phyloP scores from a whole-genome alignment of 37 sponge, comb jelly and placozoan genomes.

The Ephydatia muelleri region DNA sequence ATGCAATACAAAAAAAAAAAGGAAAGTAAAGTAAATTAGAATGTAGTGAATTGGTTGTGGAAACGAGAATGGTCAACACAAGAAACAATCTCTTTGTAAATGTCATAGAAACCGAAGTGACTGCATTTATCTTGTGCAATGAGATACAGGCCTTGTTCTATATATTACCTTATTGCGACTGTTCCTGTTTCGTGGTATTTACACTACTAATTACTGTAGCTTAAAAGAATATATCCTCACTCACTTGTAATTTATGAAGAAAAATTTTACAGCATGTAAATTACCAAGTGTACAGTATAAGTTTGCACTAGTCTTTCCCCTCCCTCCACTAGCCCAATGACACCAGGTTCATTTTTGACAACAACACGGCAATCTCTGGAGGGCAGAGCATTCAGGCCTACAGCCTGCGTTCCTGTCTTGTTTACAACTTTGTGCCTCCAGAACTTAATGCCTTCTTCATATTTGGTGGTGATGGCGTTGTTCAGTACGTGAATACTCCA shows the following conservation, averaged over 20 bases:
- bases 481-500: background rate
- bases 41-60: no score
- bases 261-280: background rate
- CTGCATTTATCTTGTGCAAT: no score
- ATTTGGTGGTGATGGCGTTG: slow-evolving; percentile 11
- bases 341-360: slow-evolving; percentile 21
- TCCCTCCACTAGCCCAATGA: background rate
- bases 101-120: no score
- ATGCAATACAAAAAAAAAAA: no score
- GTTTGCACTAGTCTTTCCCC: background rate
- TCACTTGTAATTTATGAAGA: background rate
- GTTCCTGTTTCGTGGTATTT: no score
- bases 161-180: no score
- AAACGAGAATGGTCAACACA: no score
- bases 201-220: background rate
- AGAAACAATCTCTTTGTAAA: no score
- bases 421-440: slow-evolving; percentile 56
- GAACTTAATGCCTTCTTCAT: slow-evolving; percentile 3
- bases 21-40: no score
- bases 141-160: no score
- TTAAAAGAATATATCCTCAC: background rate
- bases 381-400: slow-evolving; percentile 50
- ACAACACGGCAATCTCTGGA: slow-evolving; percentile 42
- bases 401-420: slow-evolving; percentile 48
- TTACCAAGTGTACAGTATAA: background rate